Base-by-base conservation (phyloP, 1,140 invertebrate species). In the Leptinotarsa defecta region DNA sequence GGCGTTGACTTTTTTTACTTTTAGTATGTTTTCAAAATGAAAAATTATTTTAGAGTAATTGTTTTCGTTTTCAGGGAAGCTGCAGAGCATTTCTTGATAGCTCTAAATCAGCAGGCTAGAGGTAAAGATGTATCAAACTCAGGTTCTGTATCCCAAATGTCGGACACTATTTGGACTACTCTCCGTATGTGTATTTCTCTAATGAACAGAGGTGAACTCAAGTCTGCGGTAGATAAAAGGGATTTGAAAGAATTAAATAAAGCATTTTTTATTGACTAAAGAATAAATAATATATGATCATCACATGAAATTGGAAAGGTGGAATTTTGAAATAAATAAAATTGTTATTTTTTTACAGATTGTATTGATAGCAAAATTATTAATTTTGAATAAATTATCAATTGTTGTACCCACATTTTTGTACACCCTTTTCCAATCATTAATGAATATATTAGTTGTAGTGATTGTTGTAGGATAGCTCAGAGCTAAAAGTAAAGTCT, bases 121-220 rank as follows among this genome's bases (percentile, higher is more conserved):
- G 95, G 94, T 48, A 90, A 87, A 86, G 86, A 92, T 86, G 73
- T 86, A 81, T 74, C 88, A 82, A 81, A 82, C 67, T 77, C 77
- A 8, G 88, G 85, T 48, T 87, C 85, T 72, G 86, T 90, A 61
- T 90, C 89, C 81, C 87, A 89, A 74, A 96, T 96, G 93, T 98
- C 96, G 0, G 93, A 95, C 77, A 95, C 94, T 43, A 98, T 99
- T 86, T 99, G 98, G 97, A 93, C 92, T 27, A 98, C 95, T 1
- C 87, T 99, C 48, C 90, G 95, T 84, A 94, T 98, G 89, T 94
- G 96, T 62, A 87, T 98, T 48, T 93, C 95, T 17, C 87, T 98
- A 57, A 92, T 98, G 89, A 93, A 95, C 77, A 91, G 93, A 83
- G 89, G 90, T 80, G 93, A 98, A 82, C 88, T 98, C 34, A 90